Conservation (phyloP, 2,113 vertebrate genomes). For the Hypomesus transpacificus region DNA sequence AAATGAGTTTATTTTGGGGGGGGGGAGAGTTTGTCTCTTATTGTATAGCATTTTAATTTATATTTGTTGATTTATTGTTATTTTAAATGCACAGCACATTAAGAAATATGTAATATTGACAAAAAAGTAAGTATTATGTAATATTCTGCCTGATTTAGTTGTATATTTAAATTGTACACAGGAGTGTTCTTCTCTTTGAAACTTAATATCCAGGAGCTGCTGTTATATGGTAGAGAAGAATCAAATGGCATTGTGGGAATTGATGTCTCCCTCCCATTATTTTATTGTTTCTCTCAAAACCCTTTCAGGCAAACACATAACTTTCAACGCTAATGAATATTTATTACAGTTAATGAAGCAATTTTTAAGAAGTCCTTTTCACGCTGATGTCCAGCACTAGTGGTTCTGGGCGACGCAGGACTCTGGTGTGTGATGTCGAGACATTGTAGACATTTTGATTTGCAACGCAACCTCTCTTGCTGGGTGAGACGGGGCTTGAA, state of each 20-base stretch:
- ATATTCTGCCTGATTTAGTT: constrained; percentile 60
- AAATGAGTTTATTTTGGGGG: constrained; percentile 29
- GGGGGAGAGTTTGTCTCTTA: too few relatives aligned
- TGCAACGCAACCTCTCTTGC: too few relatives aligned
- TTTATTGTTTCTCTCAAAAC: constrained; percentile 27
- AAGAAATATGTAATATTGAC: constrained; percentile 61
- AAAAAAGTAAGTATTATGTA: constrained; percentile 33
- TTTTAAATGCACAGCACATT: constrained; percentile 60
- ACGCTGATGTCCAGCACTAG: too few relatives aligned
- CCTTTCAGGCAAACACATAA: not conserved
- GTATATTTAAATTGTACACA: constrained; percentile 62
- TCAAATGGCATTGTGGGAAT: constrained; percentile 42
- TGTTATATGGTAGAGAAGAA: constrained; percentile 54
- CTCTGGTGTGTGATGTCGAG: too few relatives aligned
- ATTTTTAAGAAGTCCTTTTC: constrained; percentile 11
- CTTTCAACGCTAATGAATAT: not conserved
- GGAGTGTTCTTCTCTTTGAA: constrained; percentile 54
- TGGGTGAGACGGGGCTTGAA: too few relatives aligned
- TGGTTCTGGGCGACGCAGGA: too few relatives aligned
- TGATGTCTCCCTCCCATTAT: constrained; percentile 28
- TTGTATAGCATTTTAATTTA: constrained; percentile 70
- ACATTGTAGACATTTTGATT: too few relatives aligned
- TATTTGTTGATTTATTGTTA: constrained; percentile 62
- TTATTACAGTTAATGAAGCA: constrained; percentile 10
- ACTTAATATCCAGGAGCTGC: constrained; percentile 43